Base-by-base conservation (phyloP, 2,888 invertebrate species). In the Apodemia duryi region DNA sequence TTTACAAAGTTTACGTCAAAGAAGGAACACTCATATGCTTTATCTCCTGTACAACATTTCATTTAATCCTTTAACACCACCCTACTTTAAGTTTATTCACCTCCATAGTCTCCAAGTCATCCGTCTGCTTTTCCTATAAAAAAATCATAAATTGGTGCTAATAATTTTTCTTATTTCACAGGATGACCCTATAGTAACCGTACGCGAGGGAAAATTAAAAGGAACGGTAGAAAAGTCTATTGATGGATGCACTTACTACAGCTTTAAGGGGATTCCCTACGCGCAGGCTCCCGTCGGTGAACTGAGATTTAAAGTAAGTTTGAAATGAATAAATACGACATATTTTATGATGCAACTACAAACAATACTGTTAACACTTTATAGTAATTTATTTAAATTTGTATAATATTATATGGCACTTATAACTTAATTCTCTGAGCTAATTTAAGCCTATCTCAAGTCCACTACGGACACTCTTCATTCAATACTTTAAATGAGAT, bases 401-500 rank as follows among this genome's bases (percentile, higher is more conserved):
- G 21, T 32, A 29, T 68, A 11, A 11, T 2, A 11, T 5, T 6
- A 43, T 38, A n/a, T 11, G 28, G 61, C 35, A 67, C 68, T 69
- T 79, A 65, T 66, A 70, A 74, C 74, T 69, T 73, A 70, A 60
- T 21, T 2, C 46, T 49, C 61, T 69, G 66, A 73, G 77, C 77
- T 84, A 85, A 87, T 89, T 88, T 88, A 89, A 88, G 88, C 88
- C 91, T 91, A 91, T 91, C 91, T 91, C 85, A 82, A 86, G 84
- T 86, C 89, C 88, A 88, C 88, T 88, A 85, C 88, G 83, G 83
- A 88, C 91, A 91, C 91, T 91, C 89, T 90, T 91, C 91, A 91
- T 91, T 91, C 91, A 91, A 91, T 91, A 88, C 90, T 89, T 91
- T 91, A 92, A 91, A 91, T 91, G 89, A 92, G 92, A 92, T 92